phyloP scores from a whole-genome alignment of 2,113 vertebrate genomes.

The Tragelaphus imberbis region DNA sequence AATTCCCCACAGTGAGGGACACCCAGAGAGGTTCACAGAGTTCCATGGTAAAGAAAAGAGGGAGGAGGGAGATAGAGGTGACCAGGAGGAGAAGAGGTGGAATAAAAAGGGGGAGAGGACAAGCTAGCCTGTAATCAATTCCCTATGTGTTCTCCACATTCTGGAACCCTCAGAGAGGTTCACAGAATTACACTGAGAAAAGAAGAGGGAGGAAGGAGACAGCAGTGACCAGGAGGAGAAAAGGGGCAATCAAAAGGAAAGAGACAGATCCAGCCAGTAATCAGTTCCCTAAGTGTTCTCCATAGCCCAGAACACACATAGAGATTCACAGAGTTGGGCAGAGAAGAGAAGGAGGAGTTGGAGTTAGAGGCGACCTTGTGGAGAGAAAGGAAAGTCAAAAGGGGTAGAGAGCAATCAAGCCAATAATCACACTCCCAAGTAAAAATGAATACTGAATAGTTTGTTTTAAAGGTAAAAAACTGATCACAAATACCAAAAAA shows the following conservation, averaged over 20 bases:
- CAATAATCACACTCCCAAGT: background rate
- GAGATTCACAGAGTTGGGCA: background rate
- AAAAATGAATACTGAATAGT: background rate
- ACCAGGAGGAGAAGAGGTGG: background rate
- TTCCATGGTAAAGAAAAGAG: background rate
- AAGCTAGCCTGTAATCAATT: background rate
- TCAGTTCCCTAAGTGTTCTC: background rate
- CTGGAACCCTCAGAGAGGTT: background rate
- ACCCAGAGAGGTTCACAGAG: background rate
- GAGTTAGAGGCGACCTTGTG: background rate
- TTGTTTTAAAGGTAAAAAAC: background rate
- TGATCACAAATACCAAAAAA: background rate
- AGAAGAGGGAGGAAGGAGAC: background rate
- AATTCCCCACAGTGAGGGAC: background rate
- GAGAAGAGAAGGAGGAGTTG: background rate
- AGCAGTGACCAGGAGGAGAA: background rate
- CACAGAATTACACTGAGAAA: background rate
- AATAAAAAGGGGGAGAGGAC: background rate
- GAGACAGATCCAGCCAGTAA: background rate
- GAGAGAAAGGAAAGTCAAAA: background rate
- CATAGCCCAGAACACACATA: background rate
- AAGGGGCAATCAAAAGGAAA: background rate
- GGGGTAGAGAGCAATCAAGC: background rate
- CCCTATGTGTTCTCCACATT: background rate
- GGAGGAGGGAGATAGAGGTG: background rate